Evolutionary conservation across 2,797 vertebrate species (phyloP), one percentile per base, ranked within the genome.

Genomic region (Oophaga sylvatica): DNA sequence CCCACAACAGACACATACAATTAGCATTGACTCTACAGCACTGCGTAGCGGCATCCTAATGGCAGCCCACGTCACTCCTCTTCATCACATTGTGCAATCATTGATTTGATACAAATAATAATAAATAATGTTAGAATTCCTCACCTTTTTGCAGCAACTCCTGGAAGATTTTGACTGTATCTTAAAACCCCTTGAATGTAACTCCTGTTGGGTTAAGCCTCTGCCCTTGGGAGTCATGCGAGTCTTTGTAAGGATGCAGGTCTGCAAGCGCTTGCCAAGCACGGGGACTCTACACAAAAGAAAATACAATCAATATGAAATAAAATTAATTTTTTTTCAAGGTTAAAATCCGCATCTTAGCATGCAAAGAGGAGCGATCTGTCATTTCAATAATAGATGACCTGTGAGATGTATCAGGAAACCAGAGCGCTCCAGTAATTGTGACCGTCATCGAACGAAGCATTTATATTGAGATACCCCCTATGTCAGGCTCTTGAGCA

Each of bases 401-500:
- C 94, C 94, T 90, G 88, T 92, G 93, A 92, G 94, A 95, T 94
- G 91, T 83, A 94, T 93, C 90, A 90, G 90, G 71, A 77, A 93
- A 94, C 93, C 92, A 92, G 93, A 92, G 92, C 94, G 91, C 94
- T 93, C 94, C 90, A 90, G 94, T 94, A 95, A 93, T 90, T 94
- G 94, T 94, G 94, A 93, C 93, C 95, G 95, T 48, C 94, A 95
- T 95, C 93, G 92, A 94, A 94, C 92, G 95, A 92, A 7, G 92
- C 93, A 94, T 95, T 96, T 96, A 94, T 96, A 94, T 89, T 81
- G 92, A 92, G 92, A 93, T 92, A 93, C 91, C 93, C 92, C 93
- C 94, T 93, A 92, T 90, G 92, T 92, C 92, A 94, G 94, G 93
- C 93, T 92, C 91, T 80, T 92, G 91, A 94, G 94, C 92, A 88